Conservation (phyloP, 2,797 vertebrate genomes). For the Malacoctenus gilli region DNA sequence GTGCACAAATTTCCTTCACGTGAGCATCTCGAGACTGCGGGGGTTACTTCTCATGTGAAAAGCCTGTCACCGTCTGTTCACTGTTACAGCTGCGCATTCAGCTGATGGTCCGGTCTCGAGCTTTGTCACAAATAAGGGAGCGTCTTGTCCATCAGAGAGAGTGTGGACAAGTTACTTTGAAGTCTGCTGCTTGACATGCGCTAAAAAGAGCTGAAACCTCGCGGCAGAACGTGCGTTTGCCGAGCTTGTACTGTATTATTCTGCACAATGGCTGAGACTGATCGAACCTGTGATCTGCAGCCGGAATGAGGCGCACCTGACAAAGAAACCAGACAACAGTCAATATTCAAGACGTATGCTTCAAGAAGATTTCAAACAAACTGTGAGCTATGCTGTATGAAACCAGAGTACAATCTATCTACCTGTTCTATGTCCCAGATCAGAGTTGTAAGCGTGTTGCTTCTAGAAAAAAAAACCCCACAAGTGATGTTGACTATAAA, state of each 20-base stretch:
- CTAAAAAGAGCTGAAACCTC: constrained; percentile 17
- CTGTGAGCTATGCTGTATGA: constrained; percentile 20
- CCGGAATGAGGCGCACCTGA: too few species aligned
- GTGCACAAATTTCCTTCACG: too few species aligned
- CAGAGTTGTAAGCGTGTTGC: constrained; percentile 8
- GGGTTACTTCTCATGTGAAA: too few species aligned
- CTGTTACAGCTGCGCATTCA: background rate
- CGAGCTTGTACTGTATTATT: constrained; percentile 24
- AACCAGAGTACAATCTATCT: constrained; percentile 23
- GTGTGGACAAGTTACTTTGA: constrained; percentile 9
- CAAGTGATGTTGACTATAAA: constrained; percentile 26
- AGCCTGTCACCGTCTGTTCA: background rate
- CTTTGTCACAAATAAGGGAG: too few species aligned
- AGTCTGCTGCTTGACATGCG: constrained; percentile 23
- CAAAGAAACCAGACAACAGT: background rate
- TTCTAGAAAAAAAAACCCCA: constrained; percentile 43
- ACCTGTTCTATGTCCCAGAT: constrained; percentile 23
- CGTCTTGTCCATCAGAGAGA: background rate
- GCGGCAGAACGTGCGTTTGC: constrained; percentile 8
- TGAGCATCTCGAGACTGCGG: too few species aligned
- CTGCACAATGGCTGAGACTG: constrained; percentile 17
- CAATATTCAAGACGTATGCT: constrained; percentile 1
- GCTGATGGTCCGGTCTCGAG: too few species aligned
- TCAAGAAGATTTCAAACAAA: background rate
- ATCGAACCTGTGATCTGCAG: background rate